A percentile compares a stretch with the other conserved stretches of the same genome.
Evolutionary conservation across 35 echinoderm and acorn worm species (phyloP).

Genomic region (Heliocidaris tuberculata): DNA sequence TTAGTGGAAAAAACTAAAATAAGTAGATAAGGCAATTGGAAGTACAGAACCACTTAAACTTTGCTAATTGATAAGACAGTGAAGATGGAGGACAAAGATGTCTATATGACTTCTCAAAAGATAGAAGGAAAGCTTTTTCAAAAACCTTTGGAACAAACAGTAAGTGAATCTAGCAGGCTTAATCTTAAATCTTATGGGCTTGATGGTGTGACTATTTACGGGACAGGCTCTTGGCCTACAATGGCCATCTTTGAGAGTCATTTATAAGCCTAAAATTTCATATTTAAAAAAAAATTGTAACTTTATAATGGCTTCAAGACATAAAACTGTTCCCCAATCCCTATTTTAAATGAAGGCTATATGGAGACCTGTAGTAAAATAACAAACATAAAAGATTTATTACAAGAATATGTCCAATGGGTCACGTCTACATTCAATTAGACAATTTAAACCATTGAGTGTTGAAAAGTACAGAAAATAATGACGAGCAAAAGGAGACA

Average conservation of each 20-base stretch:
- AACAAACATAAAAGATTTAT: too few relatives aligned
- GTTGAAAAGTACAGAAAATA: neutral
- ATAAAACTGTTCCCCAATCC: too few relatives aligned
- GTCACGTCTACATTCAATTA: neutral
- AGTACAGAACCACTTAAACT: neutral
- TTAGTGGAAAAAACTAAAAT: too few relatives aligned
- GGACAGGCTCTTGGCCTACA: too few relatives aligned
- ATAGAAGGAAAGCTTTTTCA: neutral
- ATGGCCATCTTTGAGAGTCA: too few relatives aligned
- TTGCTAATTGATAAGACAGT: neutral
- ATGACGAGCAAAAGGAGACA: neutral
- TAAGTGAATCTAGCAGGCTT: too few relatives aligned
- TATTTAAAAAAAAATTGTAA: too few relatives aligned
- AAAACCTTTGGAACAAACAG: too few relatives aligned
- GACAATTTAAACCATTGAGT: neutral
- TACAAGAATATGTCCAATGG: neutral
- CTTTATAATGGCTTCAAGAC: too few relatives aligned
- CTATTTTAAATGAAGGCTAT: neutral
- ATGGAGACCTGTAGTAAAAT: neutral
- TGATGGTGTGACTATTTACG: too few relatives aligned
- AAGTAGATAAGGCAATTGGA: neutral
- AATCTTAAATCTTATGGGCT: too few relatives aligned
- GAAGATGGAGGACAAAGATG: neutral
- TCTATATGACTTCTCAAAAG: neutral
- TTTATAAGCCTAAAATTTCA: too few relatives aligned